Percentiles rank a stretch among this genome's conserved stretches.
Evolutionary conservation across 1,140 invertebrate species (phyloP).

Genomic region (Drosophila nigrodunni): DNA sequence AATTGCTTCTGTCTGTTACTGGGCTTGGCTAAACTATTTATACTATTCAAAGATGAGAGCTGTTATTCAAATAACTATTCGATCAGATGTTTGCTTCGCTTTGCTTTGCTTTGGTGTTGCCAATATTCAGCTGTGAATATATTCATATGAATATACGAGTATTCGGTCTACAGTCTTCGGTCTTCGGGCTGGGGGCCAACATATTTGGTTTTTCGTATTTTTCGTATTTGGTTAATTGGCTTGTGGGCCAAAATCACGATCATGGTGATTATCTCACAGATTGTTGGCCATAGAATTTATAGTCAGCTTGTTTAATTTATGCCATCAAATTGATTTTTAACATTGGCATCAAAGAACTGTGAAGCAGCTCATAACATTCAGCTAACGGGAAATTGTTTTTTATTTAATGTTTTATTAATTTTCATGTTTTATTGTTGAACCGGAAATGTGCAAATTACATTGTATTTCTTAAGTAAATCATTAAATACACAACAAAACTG

Average conservation of each 20-base stretch:
- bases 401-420: background rate
- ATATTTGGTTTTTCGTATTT: background rate
- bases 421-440: background rate
- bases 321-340: slow-evolving; percentile 40
- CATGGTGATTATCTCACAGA: slow-evolving; percentile 12
- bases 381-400: slow-evolving; percentile 25
- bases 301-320: slow-evolving; percentile 22
- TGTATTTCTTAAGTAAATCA: background rate
- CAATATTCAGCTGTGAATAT: slow-evolving; percentile 17
- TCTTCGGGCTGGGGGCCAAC: slow-evolving; percentile 18
- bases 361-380: slow-evolving; percentile 9
- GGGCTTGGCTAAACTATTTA: slow-evolving; percentile 57
- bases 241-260: slow-evolving; percentile 10
- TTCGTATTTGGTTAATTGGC: slow-evolving; percentile 10
- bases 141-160: background rate
- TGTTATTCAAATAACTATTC: slow-evolving; percentile 4
- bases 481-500: slow-evolving; percentile 3
- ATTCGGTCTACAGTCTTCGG: background rate
- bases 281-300: slow-evolving; percentile 39
- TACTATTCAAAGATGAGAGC: slow-evolving; percentile 38
- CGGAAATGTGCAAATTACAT: slow-evolving; percentile 29
- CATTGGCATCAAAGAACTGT: background rate
- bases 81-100: background rate
- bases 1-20: slow-evolving; percentile 58
- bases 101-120: slow-evolving; percentile 20